phyloP scores from a whole-genome alignment of 2,888 invertebrate genomes.

The Drosophila ezoana region DNA sequence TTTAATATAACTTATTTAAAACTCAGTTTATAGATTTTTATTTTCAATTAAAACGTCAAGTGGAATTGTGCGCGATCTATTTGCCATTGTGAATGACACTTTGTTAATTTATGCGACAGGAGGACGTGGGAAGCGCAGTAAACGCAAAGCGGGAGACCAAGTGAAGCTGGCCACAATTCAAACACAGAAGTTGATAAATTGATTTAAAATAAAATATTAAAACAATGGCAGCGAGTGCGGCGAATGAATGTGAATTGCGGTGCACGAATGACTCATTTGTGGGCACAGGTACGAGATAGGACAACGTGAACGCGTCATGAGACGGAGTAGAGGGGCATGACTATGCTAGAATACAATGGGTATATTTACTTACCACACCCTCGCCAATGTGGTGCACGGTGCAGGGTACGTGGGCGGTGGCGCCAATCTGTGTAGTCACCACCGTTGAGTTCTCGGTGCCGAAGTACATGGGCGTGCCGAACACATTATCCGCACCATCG shows the following conservation, averaged over 20 bases:
- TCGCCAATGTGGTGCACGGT: conserved; percentile 94
- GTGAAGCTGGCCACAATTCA: conserved; percentile 39
- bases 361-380: conserved; percentile 90
- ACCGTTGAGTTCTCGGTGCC: conserved; percentile 93
- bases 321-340: conserved; percentile 1
- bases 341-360: background rate
- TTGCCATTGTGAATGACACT: conserved; percentile 54
- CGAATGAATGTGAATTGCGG: conserved; percentile 10
- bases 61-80: conserved; percentile 38
- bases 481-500: conserved; percentile 83
- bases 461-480: conserved; percentile 90
- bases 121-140: background rate
- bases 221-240: conserved; percentile 38
- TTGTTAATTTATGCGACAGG: conserved; percentile 56
- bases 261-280: conserved; percentile 21
- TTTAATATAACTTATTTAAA: background rate
- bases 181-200: conserved; percentile 74
- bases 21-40: conserved; percentile 16
- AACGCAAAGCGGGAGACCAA: conserved; percentile 4
- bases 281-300: background rate
- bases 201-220: conserved; percentile 70
- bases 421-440: conserved; percentile 93
- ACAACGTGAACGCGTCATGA: background rate
- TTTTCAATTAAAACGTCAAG: conserved; percentile 52
- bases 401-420: conserved; percentile 93